Evolutionary conservation across 2,888 invertebrate genomes (phyloP).

Genomic region (Polymixis lichenea): DNA sequence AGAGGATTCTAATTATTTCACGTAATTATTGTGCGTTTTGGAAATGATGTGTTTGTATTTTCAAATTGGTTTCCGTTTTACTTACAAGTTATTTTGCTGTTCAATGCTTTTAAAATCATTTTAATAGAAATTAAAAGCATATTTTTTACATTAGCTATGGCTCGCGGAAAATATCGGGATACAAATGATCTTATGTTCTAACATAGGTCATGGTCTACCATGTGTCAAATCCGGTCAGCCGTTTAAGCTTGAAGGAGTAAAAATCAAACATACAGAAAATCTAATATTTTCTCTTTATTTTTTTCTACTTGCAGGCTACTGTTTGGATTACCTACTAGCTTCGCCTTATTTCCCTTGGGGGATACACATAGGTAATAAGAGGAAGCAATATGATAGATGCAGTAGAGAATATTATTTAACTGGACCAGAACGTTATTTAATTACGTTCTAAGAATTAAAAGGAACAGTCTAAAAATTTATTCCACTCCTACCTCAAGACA

Average conservation of each 20-base stretch:
- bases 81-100: background rate
- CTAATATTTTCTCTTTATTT: too few species aligned
- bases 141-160: too few species aligned
- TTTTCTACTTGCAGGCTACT: conserved; percentile 1
- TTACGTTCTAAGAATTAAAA: background rate
- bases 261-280: too few species aligned
- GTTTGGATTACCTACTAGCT: conserved; percentile 8
- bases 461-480: conserved; percentile 5
- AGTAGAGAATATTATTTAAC: background rate
- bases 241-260: too few species aligned
- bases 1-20: background rate
- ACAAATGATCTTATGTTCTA: too few species aligned
- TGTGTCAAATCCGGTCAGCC: background rate
- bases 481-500: conserved; percentile 36
- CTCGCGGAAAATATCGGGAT: too few species aligned
- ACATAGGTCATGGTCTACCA: too few species aligned
- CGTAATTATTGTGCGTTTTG: background rate
- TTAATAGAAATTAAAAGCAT: background rate
- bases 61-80: background rate
- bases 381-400: conserved; percentile 12
- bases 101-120: background rate
- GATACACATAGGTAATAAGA: conserved; percentile 10
- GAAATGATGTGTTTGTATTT: background rate
- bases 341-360: conserved; percentile 37
- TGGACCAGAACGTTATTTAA: background rate